phyloP scores from a whole-genome alignment of 2,888 invertebrate genomes.

The Thymelicus acteon region DNA sequence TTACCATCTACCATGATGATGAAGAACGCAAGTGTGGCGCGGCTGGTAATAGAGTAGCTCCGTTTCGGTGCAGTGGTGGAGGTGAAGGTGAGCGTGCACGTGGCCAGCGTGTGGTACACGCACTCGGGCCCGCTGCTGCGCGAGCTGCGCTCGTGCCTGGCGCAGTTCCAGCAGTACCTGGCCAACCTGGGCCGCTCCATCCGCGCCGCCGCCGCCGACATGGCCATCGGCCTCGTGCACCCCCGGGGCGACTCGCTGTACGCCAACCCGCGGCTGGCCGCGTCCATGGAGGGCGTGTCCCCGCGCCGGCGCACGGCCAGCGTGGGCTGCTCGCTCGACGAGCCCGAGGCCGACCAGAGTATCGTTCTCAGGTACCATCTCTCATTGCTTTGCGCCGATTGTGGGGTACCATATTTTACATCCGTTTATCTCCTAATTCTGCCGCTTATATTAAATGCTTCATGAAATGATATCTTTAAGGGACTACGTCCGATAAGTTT shows the following conservation, averaged over 20 bases:
- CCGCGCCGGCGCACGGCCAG: constrained; percentile 74
- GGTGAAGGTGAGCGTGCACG: constrained; percentile 78
- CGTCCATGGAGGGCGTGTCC: constrained; percentile 72
- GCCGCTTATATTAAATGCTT: too few species aligned
- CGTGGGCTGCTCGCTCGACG: constrained; percentile 73
- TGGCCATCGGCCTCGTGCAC: constrained; percentile 95
- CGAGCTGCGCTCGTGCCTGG: constrained; percentile 94
- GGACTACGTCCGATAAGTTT: too few species aligned
- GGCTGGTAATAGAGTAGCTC: neutral
- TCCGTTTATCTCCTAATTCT: too few species aligned
- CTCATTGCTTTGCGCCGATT: too few species aligned
- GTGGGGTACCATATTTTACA: too few species aligned
- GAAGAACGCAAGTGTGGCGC: too few species aligned
- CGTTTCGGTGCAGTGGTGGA: constrained; percentile 55
- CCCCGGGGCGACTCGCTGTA: constrained; percentile 86
- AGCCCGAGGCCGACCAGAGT: constrained; percentile 65
- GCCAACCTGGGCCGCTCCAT: constrained; percentile 93
- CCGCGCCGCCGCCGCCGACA: constrained; percentile 95
- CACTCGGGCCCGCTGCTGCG: constrained; percentile 94
- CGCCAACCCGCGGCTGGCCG: constrained; percentile 82
- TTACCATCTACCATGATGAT: too few species aligned
- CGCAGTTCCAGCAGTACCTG: constrained; percentile 95
- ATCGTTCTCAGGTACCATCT: constrained; percentile 66
- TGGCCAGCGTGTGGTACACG: constrained; percentile 97
- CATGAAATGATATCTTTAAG: too few species aligned